Evolutionary conservation across 2,888 invertebrate genomes (phyloP).

Genomic region (Abrostola tripartita): DNA sequence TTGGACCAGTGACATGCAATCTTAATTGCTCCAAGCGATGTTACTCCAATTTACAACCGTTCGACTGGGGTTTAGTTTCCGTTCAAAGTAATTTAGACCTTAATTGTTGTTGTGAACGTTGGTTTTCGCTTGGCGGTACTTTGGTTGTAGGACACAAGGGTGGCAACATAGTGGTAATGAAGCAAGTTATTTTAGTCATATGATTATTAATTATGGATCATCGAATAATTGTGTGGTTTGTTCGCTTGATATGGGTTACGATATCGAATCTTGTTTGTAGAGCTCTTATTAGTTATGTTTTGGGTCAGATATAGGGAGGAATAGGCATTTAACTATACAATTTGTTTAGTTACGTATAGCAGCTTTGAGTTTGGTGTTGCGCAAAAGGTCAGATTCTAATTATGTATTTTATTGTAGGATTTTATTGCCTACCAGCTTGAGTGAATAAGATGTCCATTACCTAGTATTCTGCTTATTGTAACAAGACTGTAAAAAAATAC

Average conservation of each 20-base stretch:
- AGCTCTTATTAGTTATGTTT: constrained; percentile 3
- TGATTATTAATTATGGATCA: constrained; percentile 24
- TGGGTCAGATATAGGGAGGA: background rate
- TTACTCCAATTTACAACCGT: constrained; percentile 73
- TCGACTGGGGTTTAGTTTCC: constrained; percentile 49
- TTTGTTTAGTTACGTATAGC: background rate
- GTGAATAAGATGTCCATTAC: no score
- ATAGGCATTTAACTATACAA: background rate
- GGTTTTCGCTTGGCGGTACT: constrained; percentile 38
- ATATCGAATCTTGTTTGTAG: background rate
- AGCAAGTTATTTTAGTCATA: constrained; percentile 35
- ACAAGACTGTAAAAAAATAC: no score
- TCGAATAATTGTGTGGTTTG: constrained; percentile 6
- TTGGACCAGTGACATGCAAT: constrained; percentile 79
- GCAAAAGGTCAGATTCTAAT: no score
- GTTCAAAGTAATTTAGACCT: constrained; percentile 48
- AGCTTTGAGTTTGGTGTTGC: no score
- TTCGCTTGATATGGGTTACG: background rate
- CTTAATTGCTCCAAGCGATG: constrained; percentile 78
- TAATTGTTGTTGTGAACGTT: constrained; percentile 46
- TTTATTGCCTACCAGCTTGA: no score
- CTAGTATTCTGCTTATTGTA: no score
- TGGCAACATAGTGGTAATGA: constrained; percentile 47
- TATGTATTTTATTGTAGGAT: no score
- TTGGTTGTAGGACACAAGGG: constrained; percentile 50